phyloP scores from a whole-genome alignment of 2,797 vertebrate species.

The Paguma larvata region DNA sequence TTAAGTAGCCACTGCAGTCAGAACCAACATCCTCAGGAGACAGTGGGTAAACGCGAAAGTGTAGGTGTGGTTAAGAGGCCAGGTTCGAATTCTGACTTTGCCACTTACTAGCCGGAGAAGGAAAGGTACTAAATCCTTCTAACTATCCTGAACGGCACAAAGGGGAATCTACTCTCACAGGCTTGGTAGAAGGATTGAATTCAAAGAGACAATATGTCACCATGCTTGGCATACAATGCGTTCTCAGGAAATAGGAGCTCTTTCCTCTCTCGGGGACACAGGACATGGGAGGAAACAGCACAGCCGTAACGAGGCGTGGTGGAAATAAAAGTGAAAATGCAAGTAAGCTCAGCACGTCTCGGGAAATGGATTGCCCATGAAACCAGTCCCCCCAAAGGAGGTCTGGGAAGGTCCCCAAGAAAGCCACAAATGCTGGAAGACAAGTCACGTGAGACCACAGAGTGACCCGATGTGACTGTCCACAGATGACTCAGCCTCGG shows the following conservation, averaged over 20 bases:
- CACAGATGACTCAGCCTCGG: conserved; percentile 3
- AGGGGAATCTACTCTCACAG: neutral
- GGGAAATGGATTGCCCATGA: neutral
- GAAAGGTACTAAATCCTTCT: neutral
- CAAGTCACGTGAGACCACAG: neutral
- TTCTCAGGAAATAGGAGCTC: neutral
- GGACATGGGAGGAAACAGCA: neutral
- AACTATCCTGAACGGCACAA: neutral
- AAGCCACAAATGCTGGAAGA: neutral
- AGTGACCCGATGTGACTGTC: neutral
- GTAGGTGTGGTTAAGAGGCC: neutral
- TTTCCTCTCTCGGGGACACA: neutral
- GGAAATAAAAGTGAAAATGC: conserved; percentile 1
- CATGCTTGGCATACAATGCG: neutral
- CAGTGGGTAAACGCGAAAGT: neutral
- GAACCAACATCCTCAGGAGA: neutral
- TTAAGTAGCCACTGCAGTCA: neutral
- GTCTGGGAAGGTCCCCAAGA: neutral
- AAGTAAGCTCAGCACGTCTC: neutral
- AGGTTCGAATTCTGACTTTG: neutral
- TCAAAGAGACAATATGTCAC: neutral
- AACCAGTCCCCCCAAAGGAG: neutral
- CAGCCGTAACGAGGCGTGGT: neutral
- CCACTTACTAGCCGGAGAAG: neutral
- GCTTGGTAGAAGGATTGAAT: neutral